These are phyloP conservation scores for Psilopogon haemacephalus DNA, from an alignment of 2,113 vertebrate genomes.

Conservation along the genomic window DNA sequence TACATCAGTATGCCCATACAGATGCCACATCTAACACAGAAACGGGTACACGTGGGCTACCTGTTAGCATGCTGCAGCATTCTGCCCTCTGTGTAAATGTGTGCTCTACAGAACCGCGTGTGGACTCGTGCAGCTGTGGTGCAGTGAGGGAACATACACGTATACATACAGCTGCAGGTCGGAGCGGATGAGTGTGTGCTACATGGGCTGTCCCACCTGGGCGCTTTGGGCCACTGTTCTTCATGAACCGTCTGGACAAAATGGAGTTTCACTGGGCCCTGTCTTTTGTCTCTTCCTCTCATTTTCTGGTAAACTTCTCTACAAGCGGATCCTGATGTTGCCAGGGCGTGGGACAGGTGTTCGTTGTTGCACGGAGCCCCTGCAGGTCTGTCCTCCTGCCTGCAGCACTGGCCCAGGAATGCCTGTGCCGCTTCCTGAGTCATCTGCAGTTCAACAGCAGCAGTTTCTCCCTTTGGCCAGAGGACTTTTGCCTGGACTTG, in stretches of 20 bases:
- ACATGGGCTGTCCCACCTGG: not conserved
- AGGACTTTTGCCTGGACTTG: not conserved
- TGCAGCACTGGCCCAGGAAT: not conserved
- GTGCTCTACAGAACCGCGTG: not conserved
- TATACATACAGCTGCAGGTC: accelerated
- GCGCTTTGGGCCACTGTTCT: not conserved
- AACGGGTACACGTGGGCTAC: not conserved
- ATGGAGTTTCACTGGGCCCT: not conserved
- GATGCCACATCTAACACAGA: not conserved
- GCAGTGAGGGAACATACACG: not conserved
- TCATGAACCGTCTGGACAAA: not conserved
- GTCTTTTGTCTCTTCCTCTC: not conserved
- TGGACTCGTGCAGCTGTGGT: not conserved
- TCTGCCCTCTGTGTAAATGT: not conserved
- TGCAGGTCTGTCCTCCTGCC: not conserved
- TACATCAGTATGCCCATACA: not conserved
- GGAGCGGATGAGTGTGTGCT: not conserved
- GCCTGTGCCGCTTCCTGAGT: not conserved
- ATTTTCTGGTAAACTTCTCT: not conserved
- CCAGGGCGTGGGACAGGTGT: not conserved
- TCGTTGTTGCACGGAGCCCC: accelerated
- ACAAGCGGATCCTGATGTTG: not conserved
- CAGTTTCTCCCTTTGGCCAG: not conserved
- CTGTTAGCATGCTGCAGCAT: accelerated
- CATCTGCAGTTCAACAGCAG: not conserved